Conservation (phyloP, 2,888 invertebrate genomes). For the Machimus rusticus region DNA sequence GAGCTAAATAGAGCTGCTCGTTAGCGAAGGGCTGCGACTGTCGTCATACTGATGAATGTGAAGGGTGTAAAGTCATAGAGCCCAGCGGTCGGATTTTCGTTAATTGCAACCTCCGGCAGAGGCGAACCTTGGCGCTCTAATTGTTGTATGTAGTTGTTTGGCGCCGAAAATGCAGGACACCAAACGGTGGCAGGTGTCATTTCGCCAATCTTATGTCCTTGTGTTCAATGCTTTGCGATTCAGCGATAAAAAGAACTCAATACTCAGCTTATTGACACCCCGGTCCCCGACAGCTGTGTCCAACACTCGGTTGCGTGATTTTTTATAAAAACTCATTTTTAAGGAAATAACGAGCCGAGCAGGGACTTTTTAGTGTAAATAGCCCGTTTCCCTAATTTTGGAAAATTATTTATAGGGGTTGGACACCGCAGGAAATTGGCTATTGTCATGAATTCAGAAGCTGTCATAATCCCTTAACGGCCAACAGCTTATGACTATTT, state of each 20-base stretch:
- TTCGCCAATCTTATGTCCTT: slow-evolving; percentile 45
- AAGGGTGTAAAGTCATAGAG: slow-evolving; percentile 35
- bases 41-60: neutral
- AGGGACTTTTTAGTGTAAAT: slow-evolving; percentile 40
- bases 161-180: neutral
- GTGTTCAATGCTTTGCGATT: neutral
- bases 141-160: slow-evolving; percentile 12
- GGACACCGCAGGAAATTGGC: neutral
- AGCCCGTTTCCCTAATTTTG: slow-evolving; percentile 43
- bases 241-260: neutral
- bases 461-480: slow-evolving; percentile 44
- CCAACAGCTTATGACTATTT: slow-evolving; percentile 45
- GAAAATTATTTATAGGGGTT: slow-evolving; percentile 35
- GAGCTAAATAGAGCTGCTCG: slow-evolving; percentile 16
- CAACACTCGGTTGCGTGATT: slow-evolving; percentile 46
- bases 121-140: neutral
- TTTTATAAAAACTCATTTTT: slow-evolving; percentile 44
- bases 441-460: neutral
- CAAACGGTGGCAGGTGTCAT: slow-evolving; percentile 44
- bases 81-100: neutral
- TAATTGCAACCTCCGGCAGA: slow-evolving; percentile 27
- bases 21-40: slow-evolving; percentile 3
- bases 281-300: slow-evolving; percentile 43
- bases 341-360: neutral
- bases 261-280: slow-evolving; percentile 34